Evolutionary conservation across 2,888 invertebrate genomes (phyloP).

Genomic region (Neoascia interrupta): DNA sequence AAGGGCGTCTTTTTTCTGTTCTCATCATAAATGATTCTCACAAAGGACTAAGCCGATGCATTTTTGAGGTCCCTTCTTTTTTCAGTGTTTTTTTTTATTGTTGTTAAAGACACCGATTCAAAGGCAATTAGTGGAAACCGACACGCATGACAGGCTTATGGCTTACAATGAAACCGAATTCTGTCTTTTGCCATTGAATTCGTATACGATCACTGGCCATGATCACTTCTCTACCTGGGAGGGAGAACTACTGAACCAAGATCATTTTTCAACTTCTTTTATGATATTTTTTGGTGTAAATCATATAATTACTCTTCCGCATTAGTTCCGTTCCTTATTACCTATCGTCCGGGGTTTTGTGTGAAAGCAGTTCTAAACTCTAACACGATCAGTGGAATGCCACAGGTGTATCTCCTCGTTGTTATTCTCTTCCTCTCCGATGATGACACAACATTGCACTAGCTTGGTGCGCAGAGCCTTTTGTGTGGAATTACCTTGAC

Average conservation of each 20-base stretch:
- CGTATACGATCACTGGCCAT: slow-evolving; percentile 11
- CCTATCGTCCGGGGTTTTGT: not conserved
- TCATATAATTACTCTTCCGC: slow-evolving; percentile 6
- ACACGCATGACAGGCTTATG: slow-evolving; percentile 46
- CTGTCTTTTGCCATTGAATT: slow-evolving; percentile 2
- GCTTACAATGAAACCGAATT: not conserved
- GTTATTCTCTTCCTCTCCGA: slow-evolving; percentile 8
- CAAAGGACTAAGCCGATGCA: too few species aligned
- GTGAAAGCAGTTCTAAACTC: not conserved
- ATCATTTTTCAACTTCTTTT: too few species aligned
- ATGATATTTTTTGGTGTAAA: slow-evolving; percentile 5
- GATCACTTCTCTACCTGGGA: not conserved
- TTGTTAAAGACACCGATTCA: slow-evolving; percentile 4
- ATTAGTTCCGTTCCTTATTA: slow-evolving; percentile 34
- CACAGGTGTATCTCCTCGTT: slow-evolving; percentile 23
- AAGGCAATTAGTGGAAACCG: slow-evolving; percentile 39
- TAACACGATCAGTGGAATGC: slow-evolving; percentile 16
- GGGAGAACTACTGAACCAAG: too few species aligned
- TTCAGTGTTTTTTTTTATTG: too few species aligned
- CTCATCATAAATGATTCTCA: slow-evolving; percentile 28
- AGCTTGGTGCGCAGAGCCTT: not conserved
- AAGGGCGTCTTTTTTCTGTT: not conserved
- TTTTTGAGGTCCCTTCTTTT: slow-evolving; percentile 4
- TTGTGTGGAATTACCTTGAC: slow-evolving; percentile 61
- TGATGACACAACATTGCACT: slow-evolving; percentile 41